Evolutionary conservation across 2,113 vertebrate genomes (phyloP).

Genomic region (Clarias batrachus): DNA sequence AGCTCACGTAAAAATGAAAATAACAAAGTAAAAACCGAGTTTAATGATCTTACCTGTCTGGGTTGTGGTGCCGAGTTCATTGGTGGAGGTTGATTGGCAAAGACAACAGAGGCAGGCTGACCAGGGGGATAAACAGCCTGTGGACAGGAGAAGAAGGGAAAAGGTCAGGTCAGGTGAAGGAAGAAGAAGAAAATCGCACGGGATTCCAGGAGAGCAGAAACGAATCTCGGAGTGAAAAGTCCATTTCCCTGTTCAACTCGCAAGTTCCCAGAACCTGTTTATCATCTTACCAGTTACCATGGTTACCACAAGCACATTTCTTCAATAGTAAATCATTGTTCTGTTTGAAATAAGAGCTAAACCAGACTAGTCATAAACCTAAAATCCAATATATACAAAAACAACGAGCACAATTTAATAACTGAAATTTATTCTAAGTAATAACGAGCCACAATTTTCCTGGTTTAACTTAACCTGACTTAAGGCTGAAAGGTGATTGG

Average conservation of each 20-base stretch:
- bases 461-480: not conserved
- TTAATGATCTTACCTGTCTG: constrained; percentile 80
- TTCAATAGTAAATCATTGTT: not conserved
- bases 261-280: not conserved
- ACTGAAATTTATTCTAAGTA: not conserved
- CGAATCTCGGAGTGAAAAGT: not conserved
- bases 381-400: too few species aligned
- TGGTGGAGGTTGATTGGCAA: constrained; percentile 88
- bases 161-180: not conserved
- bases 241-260: not conserved
- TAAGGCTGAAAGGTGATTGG: not conserved
- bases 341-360: not conserved
- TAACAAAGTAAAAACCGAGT: not conserved
- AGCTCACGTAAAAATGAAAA: too few species aligned
- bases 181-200: not conserved
- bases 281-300: not conserved
- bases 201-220: not conserved
- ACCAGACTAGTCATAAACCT: not conserved
- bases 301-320: not conserved
- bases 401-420: not conserved
- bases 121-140: constrained; percentile 87
- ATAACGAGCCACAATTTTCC: not conserved
- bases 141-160: constrained; percentile 28
- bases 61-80: constrained; percentile 96
- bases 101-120: constrained; percentile 90